A percentile compares a stretch with the other conserved stretches of the same genome.
These are phyloP conservation scores for Helarctos malayanus DNA, from an alignment of 2,797 vertebrate species.

Conservation along the genomic window DNA sequence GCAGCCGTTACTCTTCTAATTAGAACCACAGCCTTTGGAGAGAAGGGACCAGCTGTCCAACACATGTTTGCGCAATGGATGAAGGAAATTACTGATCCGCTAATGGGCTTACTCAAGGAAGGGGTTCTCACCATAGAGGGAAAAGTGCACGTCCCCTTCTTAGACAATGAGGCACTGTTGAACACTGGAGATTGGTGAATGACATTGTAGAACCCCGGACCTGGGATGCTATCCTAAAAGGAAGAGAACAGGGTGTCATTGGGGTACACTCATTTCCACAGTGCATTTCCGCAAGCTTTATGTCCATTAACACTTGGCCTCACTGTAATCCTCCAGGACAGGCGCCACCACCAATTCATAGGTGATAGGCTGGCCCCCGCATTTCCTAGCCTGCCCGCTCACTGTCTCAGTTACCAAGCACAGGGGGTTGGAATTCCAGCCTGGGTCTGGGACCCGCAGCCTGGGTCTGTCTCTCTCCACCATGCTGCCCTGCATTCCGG, in stretches of 20 bases:
- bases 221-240: slow-evolving; percentile 90
- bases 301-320: background rate
- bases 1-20: background rate
- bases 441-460: background rate
- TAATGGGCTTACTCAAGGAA: background rate
- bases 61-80: fast-evolving
- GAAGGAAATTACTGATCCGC: background rate
- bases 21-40: background rate
- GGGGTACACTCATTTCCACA: fast-evolving
- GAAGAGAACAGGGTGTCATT: background rate
- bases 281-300: background rate
- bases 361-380: background rate
- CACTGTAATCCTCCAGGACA: background rate
- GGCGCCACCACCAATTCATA: background rate
- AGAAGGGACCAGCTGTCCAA: background rate
- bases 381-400: background rate
- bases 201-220: slow-evolving; percentile 89
- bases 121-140: slow-evolving; percentile 89
- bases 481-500: background rate
- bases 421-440: background rate
- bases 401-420: fast-evolving
- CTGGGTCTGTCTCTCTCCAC: background rate
- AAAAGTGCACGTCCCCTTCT: slow-evolving; percentile 91
- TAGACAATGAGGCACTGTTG: slow-evolving; percentile 90
- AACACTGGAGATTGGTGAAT: slow-evolving; percentile 82